phyloP scores from a whole-genome alignment of 2,888 invertebrate genomes.

The Pharmacophagus antenor region DNA sequence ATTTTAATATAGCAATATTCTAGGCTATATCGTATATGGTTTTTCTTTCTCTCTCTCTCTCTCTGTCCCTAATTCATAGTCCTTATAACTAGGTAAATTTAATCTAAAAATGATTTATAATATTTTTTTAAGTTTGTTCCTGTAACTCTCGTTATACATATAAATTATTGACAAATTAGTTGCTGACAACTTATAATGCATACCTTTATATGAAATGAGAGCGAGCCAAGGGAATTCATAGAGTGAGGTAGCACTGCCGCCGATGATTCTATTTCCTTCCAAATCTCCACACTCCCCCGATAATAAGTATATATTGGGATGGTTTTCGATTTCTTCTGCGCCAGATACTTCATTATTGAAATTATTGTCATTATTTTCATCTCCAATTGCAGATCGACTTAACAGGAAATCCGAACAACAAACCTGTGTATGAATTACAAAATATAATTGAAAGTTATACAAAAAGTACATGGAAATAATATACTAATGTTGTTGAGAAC shows the following conservation, averaged over 20 bases:
- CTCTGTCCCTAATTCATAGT: too few species aligned
- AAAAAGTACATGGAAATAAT: background rate
- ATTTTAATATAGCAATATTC: too few species aligned
- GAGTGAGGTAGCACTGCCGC: slow-evolving; percentile 74
- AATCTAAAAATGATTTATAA: too few species aligned
- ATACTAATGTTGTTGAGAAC: background rate
- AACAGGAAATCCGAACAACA: slow-evolving; percentile 29
- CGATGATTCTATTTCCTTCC: slow-evolving; percentile 67
- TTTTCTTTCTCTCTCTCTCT: too few species aligned
- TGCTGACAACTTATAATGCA: too few species aligned
- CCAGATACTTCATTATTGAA: slow-evolving; percentile 2
- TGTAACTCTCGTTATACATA: too few species aligned
- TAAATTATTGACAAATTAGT: too few species aligned
- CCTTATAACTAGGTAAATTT: too few species aligned
- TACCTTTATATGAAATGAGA: slow-evolving; percentile 52
- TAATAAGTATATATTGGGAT: slow-evolving; percentile 38
- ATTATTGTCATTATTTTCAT: background rate
- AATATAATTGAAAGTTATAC: background rate
- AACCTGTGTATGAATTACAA: slow-evolving; percentile 19
- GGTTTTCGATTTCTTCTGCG: slow-evolving; percentile 43
- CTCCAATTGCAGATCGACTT: background rate
- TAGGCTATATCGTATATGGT: too few species aligned
- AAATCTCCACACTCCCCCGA: slow-evolving; percentile 68
- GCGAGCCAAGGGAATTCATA: slow-evolving; percentile 85
- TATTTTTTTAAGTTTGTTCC: too few species aligned